Evolutionary conservation across 1,140 invertebrate species (phyloP).

Genomic region (Drosophila kanapiae): DNA sequence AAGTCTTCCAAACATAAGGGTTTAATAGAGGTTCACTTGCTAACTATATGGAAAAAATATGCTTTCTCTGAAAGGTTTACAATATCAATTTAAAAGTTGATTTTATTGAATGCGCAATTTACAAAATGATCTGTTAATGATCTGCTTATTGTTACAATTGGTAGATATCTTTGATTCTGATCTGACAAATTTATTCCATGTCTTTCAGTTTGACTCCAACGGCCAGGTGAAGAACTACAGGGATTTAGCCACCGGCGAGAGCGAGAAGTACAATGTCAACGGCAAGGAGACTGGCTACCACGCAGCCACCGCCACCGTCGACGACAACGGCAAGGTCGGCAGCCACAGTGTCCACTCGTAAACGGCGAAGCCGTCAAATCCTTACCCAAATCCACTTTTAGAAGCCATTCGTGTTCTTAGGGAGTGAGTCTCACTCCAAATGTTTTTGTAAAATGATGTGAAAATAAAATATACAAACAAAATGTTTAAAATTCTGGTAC

Average conservation of each 20-base stretch:
- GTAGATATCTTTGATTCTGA: neutral
- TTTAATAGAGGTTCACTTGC: neutral
- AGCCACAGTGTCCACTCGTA: constrained; percentile 84
- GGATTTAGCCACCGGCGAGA: constrained; percentile 82
- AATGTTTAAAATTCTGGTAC: no score
- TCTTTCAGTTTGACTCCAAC: constrained; percentile 60
- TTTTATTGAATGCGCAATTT: neutral
- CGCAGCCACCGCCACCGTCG: constrained; percentile 83
- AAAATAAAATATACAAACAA: constrained; percentile 2
- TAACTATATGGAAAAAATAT: neutral
- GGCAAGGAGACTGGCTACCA: constrained; percentile 77
- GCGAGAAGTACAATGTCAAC: constrained; percentile 76
- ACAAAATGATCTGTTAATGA: no score
- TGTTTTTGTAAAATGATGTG: constrained; percentile 18
- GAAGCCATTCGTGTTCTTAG: constrained; percentile 44
- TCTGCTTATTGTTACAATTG: no score
- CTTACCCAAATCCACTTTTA: neutral
- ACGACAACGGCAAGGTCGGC: constrained; percentile 81
- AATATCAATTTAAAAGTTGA: no score
- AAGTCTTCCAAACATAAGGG: neutral
- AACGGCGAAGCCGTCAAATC: neutral
- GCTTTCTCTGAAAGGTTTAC: neutral
- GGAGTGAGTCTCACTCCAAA: constrained; percentile 1
- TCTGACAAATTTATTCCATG: neutral
- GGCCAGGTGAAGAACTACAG: constrained; percentile 81